A percentile compares a stretch with the other conserved stretches of the same genome.
phyloP scores from a whole-genome alignment of 2,888 invertebrate species.

The Tortricodes alternella region DNA sequence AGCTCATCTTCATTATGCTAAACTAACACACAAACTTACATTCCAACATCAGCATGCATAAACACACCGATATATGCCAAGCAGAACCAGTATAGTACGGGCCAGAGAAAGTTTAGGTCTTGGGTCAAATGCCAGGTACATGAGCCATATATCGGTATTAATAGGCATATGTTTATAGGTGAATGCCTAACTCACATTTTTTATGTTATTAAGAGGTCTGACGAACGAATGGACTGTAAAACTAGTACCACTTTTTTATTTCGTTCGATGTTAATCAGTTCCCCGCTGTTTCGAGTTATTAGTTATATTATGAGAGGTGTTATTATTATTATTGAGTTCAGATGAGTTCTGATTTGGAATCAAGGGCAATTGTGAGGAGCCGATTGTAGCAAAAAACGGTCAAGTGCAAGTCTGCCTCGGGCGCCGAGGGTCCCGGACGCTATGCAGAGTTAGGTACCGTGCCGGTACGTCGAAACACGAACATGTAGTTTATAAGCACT shows the following conservation, averaged over 20 bases:
- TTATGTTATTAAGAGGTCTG: background rate
- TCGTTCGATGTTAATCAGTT: conserved; percentile 1
- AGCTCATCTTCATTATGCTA: background rate
- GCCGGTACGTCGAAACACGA: no score
- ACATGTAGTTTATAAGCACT: no score
- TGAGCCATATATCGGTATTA: conserved; percentile 57
- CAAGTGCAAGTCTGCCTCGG: no score
- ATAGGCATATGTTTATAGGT: conserved; percentile 65
- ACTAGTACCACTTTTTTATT: background rate
- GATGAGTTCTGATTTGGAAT: no score
- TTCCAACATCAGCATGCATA: conserved; percentile 32
- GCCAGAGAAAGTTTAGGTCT: conserved; percentile 55
- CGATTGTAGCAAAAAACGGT: no score
- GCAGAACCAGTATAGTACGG: conserved; percentile 43
- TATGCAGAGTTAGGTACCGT: no score
- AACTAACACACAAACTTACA: conserved; percentile 11
- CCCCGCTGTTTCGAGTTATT: background rate
- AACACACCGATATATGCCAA: conserved; percentile 36
- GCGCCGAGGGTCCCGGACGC: no score
- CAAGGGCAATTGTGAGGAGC: no score
- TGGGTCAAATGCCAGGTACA: conserved; percentile 48
- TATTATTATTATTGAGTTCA: background rate
- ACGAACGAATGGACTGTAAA: background rate
- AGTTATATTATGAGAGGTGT: background rate
- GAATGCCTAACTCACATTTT: conserved; percentile 34